These are phyloP conservation scores for Nomada flava DNA, from an alignment of 2,888 invertebrate genomes.

Conservation along the genomic window DNA sequence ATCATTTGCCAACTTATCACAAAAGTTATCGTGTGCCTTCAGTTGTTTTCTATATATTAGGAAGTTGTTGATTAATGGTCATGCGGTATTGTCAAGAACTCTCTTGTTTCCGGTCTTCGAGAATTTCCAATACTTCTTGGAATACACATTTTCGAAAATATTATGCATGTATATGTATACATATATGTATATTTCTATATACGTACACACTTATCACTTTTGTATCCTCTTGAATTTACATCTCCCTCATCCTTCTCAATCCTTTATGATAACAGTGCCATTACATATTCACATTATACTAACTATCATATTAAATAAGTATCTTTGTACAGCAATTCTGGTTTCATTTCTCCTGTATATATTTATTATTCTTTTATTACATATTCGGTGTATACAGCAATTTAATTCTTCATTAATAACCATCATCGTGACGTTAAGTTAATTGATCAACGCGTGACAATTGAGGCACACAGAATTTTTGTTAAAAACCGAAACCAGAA, in stretches of 20 bases:
- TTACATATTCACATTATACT: constrained; percentile 49
- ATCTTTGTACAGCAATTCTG: constrained; percentile 50
- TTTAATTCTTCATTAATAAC: neutral
- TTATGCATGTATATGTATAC: constrained; percentile 16
- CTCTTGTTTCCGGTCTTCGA: constrained; percentile 15
- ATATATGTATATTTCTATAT: constrained; percentile 27
- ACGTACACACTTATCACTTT: constrained; percentile 41
- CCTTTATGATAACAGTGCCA: constrained; percentile 45
- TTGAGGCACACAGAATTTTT: constrained; percentile 1
- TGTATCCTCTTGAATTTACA: constrained; percentile 40
- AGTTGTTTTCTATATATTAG: neutral
- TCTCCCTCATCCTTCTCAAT: constrained; percentile 39
- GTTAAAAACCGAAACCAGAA: constrained; percentile 51
- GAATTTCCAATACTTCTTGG: neutral
- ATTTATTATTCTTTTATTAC: constrained; percentile 1
- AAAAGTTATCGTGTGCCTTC: neutral
- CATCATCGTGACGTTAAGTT: neutral
- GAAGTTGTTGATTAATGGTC: constrained; percentile 37
- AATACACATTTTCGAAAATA: constrained; percentile 30
- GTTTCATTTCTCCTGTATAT: constrained; percentile 45
- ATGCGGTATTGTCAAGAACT: neutral
- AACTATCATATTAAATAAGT: constrained; percentile 54
- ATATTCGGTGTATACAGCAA: neutral
- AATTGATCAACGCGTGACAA: neutral
- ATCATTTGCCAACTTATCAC: constrained; percentile 10